Evolutionary conservation across 1,140 invertebrate genomes (phyloP), one percentile per base, ranked within the genome.

Genomic region (Drosophila watanabei): DNA sequence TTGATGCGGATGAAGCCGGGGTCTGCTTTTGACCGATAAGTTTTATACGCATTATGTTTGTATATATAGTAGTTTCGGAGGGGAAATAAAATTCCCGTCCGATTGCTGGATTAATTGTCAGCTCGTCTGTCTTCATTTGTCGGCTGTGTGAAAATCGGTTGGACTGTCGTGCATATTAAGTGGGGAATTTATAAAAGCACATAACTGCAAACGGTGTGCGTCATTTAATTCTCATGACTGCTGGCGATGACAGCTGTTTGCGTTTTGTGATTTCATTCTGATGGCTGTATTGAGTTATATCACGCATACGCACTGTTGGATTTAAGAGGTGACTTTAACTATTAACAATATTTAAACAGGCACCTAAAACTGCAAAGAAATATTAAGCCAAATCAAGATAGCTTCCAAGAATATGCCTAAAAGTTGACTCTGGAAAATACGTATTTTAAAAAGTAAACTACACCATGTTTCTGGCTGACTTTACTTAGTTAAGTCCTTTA

Each of bases 31-130:
- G 48, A 49, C 57, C 39, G 75, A 79, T 79, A 79, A 70, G 64
- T 65, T 77, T 57, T 62, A 62, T 69, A 43, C 37, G 24, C 46
- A 59, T 60, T 60, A 41, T 57, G 9, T 45, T 45, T 49, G 24
- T 41, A 14, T 51, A 43, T 45, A 24, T 24, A 24, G 24, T 24
- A 68, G 30, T 57, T 64, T 24, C 14, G 24, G 41, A 13, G 11
- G 57, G 20, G 32, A 48, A 52, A 43, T 41, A 20, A 37, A 73
- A 57, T 79, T 80, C 16, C 46, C 49, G 60, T 51, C 58, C 66
- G 66, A 83, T 73, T 70, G 60, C 35, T 48, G 68, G 63, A 77
- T 84, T 72, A 88, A 87, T 84, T 88, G 79, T 69, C 76, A 72
- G 56, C 63, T 73, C 84, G 80, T 83, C 76, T 66, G 76, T 71